Percentiles rank a stretch among this genome's conserved stretches.
Conservation (phyloP, 2,797 vertebrate species). For the Poecilia wingei region DNA sequence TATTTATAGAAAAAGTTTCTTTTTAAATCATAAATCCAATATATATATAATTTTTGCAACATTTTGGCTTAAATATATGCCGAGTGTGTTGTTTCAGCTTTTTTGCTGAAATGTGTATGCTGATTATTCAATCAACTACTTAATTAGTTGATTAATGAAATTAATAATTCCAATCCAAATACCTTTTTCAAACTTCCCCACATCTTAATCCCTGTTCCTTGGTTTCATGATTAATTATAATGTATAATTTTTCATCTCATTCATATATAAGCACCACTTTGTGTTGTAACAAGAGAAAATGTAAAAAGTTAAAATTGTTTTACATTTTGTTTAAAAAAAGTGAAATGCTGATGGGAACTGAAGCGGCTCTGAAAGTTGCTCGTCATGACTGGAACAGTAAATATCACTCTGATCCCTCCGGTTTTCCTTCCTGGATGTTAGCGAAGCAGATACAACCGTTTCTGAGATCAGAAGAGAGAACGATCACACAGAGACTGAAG, state of each 20-base stretch:
- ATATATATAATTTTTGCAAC: too few relatives aligned
- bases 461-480: not conserved
- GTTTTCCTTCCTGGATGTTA: not conserved
- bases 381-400: not conserved
- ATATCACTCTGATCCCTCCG: not conserved
- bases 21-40: too few relatives aligned
- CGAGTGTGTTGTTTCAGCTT: too few relatives aligned
- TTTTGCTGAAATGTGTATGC: too few relatives aligned
- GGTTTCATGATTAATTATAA: not conserved
- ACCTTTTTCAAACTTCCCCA: not conserved
- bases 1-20: too few relatives aligned
- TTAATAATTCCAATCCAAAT: too few relatives aligned
- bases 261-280: not conserved
- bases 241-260: not conserved
- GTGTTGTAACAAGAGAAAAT: not conserved
- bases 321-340: not conserved
- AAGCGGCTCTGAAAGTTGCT: not conserved
- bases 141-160: too few relatives aligned
- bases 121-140: too few relatives aligned
- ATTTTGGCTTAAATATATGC: too few relatives aligned
- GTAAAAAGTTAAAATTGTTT: not conserved
- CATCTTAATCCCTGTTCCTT: not conserved
- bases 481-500: not conserved
- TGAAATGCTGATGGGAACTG: not conserved
- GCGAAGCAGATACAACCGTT: not conserved